Base-by-base conservation (phyloP, 2,888 invertebrate species). In the Platycheirus albimanus region DNA sequence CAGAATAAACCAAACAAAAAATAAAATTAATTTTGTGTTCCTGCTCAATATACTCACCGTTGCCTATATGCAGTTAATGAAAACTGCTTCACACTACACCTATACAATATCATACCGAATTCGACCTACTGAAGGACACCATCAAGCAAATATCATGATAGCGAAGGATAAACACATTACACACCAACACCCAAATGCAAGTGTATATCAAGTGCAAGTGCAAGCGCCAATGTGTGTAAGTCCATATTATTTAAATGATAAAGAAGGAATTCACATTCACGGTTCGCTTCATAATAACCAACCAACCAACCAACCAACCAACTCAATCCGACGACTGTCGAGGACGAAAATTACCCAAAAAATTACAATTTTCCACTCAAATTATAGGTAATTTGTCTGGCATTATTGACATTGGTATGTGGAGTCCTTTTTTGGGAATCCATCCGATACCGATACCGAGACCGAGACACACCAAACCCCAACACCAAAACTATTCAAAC, bases 41-140 rank as follows among this genome's bases (percentile, higher is more conserved):
- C 63, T 58, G 58, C 41, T 43, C n/a, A n/a, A n/a, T n/a, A n/a
- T n/a, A n/a, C n/a, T n/a, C n/a, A n/a, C n/a, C n/a, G n/a, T n/a
- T n/a, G n/a, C n/a, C n/a, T n/a, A n/a, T n/a, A n/a, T n/a, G n/a
- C 56, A 75, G 75, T 80, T 75, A 80, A 80, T 80, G 75, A 80
- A 80, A 75, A 75, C 66, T 69, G 75, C 63, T 80, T 64, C 70
- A 75, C 56, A 70, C 70, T 54, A 74, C n/a, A n/a, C n/a, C n/a
- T 67, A 41, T 8, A 33, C 7, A 2, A 33, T 33, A 33, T 33
- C 7, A 13, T 41, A 6, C 13, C 41, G 8, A 13, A 6, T 36
- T 24, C 41, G 28, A 19, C 38, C 30, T 11, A 19, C 38, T 15
- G 17, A 56, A 36, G 63, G 43, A 63, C 33, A 45, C 51, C 41